Evolutionary conservation across 1,140 invertebrate genomes (phyloP), one percentile per base, ranked within the genome.

Genomic region (Pogonomyrmex californicus): DNA sequence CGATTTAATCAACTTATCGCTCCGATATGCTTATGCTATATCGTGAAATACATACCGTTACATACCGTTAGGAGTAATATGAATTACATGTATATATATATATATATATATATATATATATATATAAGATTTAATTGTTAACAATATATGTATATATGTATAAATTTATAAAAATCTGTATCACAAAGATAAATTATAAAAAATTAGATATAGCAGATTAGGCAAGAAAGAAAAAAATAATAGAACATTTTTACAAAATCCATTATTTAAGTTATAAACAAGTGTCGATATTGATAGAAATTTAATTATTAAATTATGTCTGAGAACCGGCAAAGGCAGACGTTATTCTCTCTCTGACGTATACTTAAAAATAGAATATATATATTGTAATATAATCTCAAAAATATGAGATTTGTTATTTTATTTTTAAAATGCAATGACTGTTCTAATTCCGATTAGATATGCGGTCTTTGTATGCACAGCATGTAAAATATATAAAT

Each of bases 261-360:
- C 6, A 47, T 4, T 60, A 33, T 17, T 44, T 14, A n/a, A 56
- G 30, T n/a, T 56, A 17, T 30, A 70, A 41, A 12, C 2, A 12
- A 33, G 2, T 58, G 14, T 49, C n/a, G 51, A 66, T 41, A 79
- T 4, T 44, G 14, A 44, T 58, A 58, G 5, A 82, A 66, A 81
- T 71, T 44, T 81, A 81, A 81, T 81, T 81, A 30, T 33, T 79
- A 47, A 66, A 66, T 79, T 33, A 47, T 51, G 30, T 65, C 2
- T 38, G 17, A 38, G 60, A 9, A 36, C 4, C 60, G 23, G 51
- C 6, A 76, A 41, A 17, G 7, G 33, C n/a, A 38, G 33, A 38
- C 36, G 14, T 12, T 1, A 38, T 56, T 79, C 38, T 71, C 23
- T 79, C 38, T 71, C 23, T 33, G 9, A 12, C n/a, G n/a, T 14